Evolutionary conservation across 64 coral and sea anemone genomes (phyloP).

Genomic region (Catalaphyllia jardinei): DNA sequence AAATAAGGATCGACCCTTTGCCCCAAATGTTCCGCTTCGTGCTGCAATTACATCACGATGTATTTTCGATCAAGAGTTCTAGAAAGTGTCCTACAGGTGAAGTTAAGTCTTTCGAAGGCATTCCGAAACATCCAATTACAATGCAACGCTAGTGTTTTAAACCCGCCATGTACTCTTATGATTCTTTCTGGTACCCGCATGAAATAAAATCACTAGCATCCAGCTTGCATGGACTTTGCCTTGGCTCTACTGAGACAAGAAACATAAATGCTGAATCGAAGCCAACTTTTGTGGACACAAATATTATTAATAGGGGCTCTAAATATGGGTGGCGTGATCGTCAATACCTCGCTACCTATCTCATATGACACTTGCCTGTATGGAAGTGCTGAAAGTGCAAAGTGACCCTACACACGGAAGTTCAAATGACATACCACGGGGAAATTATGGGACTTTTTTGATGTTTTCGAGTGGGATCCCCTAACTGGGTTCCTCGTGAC

Average conservation of each 20-base stretch:
- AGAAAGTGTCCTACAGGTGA: neutral
- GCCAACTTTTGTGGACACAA: conserved; percentile 18
- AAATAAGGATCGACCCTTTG: conserved; percentile 4
- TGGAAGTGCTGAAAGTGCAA: conserved; percentile 4
- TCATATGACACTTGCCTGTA: neutral
- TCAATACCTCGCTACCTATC: neutral
- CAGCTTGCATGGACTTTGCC: neutral
- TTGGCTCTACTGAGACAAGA: neutral
- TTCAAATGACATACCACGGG: neutral
- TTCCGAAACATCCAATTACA: neutral
- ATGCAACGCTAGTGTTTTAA: neutral
- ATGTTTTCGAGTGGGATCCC: neutral
- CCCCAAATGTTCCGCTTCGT: conserved; percentile 13
- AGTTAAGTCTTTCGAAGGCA: neutral
- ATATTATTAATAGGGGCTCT: neutral
- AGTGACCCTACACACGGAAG: neutral
- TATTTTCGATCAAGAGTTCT: conserved; percentile 43
- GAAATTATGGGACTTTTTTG: conserved; percentile 1
- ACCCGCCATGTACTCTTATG: neutral
- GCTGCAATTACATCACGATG: conserved; percentile 36
- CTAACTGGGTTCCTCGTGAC: neutral
- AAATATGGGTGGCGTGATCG: neutral
- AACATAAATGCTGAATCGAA: conserved; percentile 10
- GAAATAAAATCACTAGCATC: neutral
- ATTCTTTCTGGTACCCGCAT: neutral